Evolutionary conservation across 2,797 vertebrate genomes (phyloP).

Genomic region (Phrynocephalus guinanensis): DNA sequence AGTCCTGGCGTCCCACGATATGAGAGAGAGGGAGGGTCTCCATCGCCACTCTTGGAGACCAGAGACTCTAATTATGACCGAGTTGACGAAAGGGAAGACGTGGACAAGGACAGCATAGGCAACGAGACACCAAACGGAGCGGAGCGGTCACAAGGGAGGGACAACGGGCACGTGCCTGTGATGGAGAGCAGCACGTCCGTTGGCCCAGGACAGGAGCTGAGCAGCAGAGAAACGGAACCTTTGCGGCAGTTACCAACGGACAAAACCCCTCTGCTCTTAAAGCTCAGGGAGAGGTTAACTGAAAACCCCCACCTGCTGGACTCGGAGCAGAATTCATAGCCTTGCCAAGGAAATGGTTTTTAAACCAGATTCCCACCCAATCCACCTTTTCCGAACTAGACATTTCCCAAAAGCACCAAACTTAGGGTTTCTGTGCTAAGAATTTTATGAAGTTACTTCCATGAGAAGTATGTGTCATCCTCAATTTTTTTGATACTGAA

Average conservation of each 20-base stretch:
- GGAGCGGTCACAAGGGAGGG: slow-evolving; percentile 43
- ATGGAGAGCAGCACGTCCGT: slow-evolving; percentile 37
- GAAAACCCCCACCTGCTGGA: slow-evolving; percentile 60
- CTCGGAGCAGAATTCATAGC: slow-evolving; percentile 65
- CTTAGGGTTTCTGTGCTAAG: slow-evolving; percentile 36
- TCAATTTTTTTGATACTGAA: slow-evolving; percentile 68
- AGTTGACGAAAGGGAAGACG: slow-evolving; percentile 52
- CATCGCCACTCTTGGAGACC: slow-evolving; percentile 44
- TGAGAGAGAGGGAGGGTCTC: slow-evolving; percentile 41
- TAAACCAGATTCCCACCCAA: slow-evolving; percentile 18
- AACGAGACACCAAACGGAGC: slow-evolving; percentile 46
- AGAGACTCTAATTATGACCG: slow-evolving; percentile 58
- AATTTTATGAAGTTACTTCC: slow-evolving; percentile 14
- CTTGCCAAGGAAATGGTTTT: slow-evolving; percentile 45
- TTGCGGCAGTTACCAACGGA: slow-evolving; percentile 60
- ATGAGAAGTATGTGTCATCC: slow-evolving; percentile 61
- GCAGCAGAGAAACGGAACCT: slow-evolving; percentile 56
- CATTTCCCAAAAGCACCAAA: slow-evolving; percentile 42
- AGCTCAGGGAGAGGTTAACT: slow-evolving; percentile 74
- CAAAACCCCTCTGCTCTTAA: slow-evolving; percentile 63
- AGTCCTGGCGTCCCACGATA: slow-evolving; percentile 33
- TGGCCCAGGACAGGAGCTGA: slow-evolving; percentile 42
- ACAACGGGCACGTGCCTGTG: slow-evolving; percentile 48
- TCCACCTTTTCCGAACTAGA: not conserved
- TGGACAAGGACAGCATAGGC: slow-evolving; percentile 56